Percentiles rank a stretch among this genome's conserved stretches.
Evolutionary conservation across 37 sponge, comb jelly and placozoan species (phyloP).

Genomic region (Chondrosia reniformis): DNA sequence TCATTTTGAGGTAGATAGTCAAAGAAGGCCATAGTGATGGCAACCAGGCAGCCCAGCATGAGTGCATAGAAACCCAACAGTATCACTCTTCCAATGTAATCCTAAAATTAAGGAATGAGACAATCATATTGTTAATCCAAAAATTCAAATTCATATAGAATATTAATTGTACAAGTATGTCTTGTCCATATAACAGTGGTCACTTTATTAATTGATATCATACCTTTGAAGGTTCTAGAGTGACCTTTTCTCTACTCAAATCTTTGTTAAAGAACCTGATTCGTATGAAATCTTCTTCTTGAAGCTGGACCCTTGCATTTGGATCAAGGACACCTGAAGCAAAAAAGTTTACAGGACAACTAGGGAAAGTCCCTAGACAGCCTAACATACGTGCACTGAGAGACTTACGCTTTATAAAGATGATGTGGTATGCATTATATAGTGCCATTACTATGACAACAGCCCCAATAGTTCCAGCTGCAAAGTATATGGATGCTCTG

Average conservation of each 20-base stretch:
- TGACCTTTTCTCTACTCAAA: neutral
- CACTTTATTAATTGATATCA: too few relatives aligned
- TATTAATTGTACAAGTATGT: too few relatives aligned
- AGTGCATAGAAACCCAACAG: neutral
- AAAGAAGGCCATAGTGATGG: neutral
- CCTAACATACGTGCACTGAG: neutral
- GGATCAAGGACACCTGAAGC: conserved; percentile 14
- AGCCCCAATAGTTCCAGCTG: conserved; percentile 6
- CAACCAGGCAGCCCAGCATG: neutral
- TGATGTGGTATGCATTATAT: conserved; percentile 22
- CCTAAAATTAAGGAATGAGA: neutral
- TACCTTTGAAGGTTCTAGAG: neutral
- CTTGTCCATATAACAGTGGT: too few relatives aligned
- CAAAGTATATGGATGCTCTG: conserved; percentile 5
- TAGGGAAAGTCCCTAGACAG: too few relatives aligned
- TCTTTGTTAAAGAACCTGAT: neutral
- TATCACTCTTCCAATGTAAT: neutral
- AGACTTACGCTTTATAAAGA: conserved; percentile 18
- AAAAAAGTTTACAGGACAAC: too few relatives aligned
- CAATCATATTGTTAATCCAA: too few relatives aligned
- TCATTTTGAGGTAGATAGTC: conserved; percentile 6
- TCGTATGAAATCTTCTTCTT: neutral
- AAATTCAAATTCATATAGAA: too few relatives aligned
- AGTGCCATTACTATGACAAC: neutral
- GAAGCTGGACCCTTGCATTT: conserved; percentile 18